A percentile compares a stretch with the other conserved stretches of the same genome.
Evolutionary conservation across 2,113 vertebrate genomes (phyloP).

Genomic region (Myanophis thanlyinensis): DNA sequence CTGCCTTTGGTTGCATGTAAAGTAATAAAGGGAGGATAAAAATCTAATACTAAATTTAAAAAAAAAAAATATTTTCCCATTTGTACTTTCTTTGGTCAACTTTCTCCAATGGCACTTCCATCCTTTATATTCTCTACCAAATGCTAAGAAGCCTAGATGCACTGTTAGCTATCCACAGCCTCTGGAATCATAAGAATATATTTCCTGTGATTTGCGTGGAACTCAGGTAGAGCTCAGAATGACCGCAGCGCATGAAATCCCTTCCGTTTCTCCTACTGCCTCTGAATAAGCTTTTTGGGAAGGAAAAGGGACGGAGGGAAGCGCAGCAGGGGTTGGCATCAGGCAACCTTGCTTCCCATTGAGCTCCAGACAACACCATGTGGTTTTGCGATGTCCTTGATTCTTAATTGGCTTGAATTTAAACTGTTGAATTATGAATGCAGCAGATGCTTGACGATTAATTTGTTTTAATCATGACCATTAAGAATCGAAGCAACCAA

Average conservation of each 20-base stretch:
- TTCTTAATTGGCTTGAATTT: neutral
- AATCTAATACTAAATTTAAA: neutral
- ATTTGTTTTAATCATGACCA: neutral
- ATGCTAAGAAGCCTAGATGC: neutral
- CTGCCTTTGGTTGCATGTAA: neutral
- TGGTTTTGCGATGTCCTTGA: neutral
- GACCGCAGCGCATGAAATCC: neutral
- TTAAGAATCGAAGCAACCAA: neutral
- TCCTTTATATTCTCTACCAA: neutral
- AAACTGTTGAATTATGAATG: conserved; percentile 1
- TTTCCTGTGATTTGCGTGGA: neutral
- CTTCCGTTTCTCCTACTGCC: neutral
- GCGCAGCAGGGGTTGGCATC: neutral
- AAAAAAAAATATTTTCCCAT: neutral
- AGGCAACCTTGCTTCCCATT: neutral
- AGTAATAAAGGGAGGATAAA: neutral
- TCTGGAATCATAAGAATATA: neutral
- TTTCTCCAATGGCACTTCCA: neutral
- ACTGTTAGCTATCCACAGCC: no score
- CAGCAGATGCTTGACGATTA: neutral
- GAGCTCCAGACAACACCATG: neutral
- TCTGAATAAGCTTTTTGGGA: neutral
- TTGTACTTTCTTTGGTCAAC: neutral
- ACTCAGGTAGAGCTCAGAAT: no score
- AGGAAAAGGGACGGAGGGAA: neutral